phyloP scores from a whole-genome alignment of 2,888 invertebrate species.

The Orthosia gracilis region DNA sequence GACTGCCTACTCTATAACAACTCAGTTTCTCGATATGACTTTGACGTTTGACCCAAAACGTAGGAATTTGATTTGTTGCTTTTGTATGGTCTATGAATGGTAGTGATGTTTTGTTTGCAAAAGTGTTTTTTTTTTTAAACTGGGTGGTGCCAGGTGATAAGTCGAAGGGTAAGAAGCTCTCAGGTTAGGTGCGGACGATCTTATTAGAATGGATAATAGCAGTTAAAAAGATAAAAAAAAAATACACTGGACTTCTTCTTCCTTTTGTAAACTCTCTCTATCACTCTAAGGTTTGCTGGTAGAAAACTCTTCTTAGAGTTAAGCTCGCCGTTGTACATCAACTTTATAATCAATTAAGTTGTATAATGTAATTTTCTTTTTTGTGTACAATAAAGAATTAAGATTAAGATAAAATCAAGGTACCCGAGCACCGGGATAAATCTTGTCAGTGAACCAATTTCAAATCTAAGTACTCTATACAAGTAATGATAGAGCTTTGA shows the following conservation, averaged over 20 bases:
- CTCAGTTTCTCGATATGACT: conserved; percentile 51
- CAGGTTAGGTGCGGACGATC: neutral
- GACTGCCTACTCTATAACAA: conserved; percentile 41
- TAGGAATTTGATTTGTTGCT: conserved; percentile 12
- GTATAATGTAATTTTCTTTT: too few species aligned
- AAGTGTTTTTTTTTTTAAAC: neutral
- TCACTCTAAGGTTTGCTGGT: too few species aligned
- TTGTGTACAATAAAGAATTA: too few species aligned
- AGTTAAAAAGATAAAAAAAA: too few species aligned
- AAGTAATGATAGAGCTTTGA: too few species aligned
- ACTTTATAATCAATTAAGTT: too few species aligned
- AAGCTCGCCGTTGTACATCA: too few species aligned
- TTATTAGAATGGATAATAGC: neutral
- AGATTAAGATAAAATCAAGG: too few species aligned
- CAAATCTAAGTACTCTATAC: neutral
- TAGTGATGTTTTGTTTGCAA: neutral
- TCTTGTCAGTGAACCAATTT: neutral
- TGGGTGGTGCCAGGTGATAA: neutral
- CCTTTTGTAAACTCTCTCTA: too few species aligned
- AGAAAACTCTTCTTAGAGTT: too few species aligned
- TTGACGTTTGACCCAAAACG: conserved; percentile 66
- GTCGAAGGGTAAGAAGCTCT: neutral
- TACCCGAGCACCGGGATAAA: neutral
- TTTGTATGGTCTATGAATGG: conserved; percentile 36
- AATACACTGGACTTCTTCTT: too few species aligned